Conservation (phyloP, 1,140 invertebrate genomes). For the Onthophagus taurus region DNA sequence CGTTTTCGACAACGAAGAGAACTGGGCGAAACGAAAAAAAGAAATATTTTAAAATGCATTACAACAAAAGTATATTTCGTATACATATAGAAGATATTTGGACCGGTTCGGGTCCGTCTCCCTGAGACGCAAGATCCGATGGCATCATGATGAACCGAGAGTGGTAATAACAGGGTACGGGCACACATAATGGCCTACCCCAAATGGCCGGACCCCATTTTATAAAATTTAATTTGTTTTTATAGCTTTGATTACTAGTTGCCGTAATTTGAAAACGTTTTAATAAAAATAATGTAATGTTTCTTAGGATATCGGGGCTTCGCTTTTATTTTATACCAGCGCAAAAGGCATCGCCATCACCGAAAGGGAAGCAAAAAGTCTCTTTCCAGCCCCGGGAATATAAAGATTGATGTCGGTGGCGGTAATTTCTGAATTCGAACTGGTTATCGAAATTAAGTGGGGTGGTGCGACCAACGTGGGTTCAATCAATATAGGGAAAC, state of each 20-base stretch:
- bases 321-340: slow-evolving; percentile 4
- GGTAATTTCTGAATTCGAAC: slow-evolving; percentile 13
- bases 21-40: too few species aligned
- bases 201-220: slow-evolving; percentile 35
- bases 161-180: slow-evolving; percentile 33
- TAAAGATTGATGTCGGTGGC: slow-evolving; percentile 12
- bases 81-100: too few species aligned
- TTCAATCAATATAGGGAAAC: too few species aligned
- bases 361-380: not conserved
- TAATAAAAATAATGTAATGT: slow-evolving; percentile 31
- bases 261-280: slow-evolving; percentile 37
- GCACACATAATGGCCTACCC: slow-evolving; percentile 34
- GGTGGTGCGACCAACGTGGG: too few species aligned
- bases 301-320: slow-evolving; percentile 12
- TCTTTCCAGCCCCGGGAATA: slow-evolving; percentile 1
- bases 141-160: slow-evolving; percentile 22
- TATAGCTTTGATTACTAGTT: slow-evolving; percentile 38
- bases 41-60: slow-evolving; percentile 25
- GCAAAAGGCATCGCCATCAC: too few species aligned
- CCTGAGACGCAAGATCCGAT: slow-evolving; percentile 24
- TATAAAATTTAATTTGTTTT: slow-evolving; percentile 39
- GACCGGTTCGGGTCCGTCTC: too few species aligned
- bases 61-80: slow-evolving; percentile 26
- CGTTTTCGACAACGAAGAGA: too few species aligned
- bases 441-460: too few species aligned